Base-by-base conservation (phyloP, 1,140 invertebrate genomes). In the Conopomorpha cramerella region DNA sequence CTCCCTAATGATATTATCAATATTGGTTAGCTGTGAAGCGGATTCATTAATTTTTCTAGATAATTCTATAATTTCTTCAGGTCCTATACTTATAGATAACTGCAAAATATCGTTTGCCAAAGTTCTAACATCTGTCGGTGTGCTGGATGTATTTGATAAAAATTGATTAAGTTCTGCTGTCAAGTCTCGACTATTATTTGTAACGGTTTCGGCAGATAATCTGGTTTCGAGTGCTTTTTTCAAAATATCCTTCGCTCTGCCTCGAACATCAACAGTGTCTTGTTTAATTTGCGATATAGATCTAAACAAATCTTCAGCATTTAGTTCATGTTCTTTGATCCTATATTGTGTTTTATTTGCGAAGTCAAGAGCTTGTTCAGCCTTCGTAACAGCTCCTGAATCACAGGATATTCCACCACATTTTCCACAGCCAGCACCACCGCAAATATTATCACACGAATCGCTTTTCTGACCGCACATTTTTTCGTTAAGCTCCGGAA, bases 361-460 rank as follows among this genome's bases (percentile, higher is more conserved):
- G 45, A 92, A 85, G 43, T 89, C 87, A 11, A 95, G 76, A 8
- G 95, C 93, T 57, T 88, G 87, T 40, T 88, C 86, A 2, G 93
- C 91, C 56, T 90, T 93, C 2, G 89, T 90, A 2, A 93, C 84
- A 14, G 95, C 92, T 1, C 95, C 95, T 48, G 86, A 77, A 45
- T 92, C 90, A 65, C 96, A 98, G 11, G 92, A 91, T 16, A 95
- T 77, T 8, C 90, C 92, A 33, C 94, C 95, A 78, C 96, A 98
- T 56, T 84, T 85, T 16, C 85, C 88, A 76, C 96, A 99, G 0
- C 93, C 93, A 27, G 93, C 95, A 12, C 96, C 96, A 18, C 96
- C 96, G 78, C 96, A 99, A 17, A 95, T 81, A n/a, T n/a, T n/a
- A 59, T 97, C 93, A 68, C 96, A 98, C 25, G 88, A 88, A 52